Percentiles rank a stretch among this genome's conserved stretches.
These are phyloP conservation scores for Athrips mouffetella DNA, from an alignment of 2,888 invertebrate genomes.

Conservation along the genomic window DNA sequence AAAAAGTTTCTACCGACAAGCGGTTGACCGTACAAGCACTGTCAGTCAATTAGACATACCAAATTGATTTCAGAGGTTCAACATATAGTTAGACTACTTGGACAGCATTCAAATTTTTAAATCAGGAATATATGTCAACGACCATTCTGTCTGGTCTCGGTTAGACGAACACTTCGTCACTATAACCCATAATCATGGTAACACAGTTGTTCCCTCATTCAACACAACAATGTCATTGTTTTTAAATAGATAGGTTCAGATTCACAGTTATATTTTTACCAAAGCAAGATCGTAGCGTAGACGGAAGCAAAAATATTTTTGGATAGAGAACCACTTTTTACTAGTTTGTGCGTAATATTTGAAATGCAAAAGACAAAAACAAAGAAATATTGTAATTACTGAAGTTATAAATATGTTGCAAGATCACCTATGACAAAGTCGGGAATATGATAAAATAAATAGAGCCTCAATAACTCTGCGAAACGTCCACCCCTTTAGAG, in stretches of 20 bases:
- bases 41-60: too few species aligned
- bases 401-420: too few species aligned
- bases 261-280: not conserved
- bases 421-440: too few species aligned
- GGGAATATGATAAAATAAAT: too few species aligned
- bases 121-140: constrained; percentile 43
- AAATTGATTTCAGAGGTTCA: constrained; percentile 18
- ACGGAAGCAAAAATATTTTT: not conserved
- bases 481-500: too few species aligned
- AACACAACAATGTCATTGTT: constrained; percentile 7
- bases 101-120: constrained; percentile 36
- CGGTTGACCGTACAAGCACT: too few species aligned
- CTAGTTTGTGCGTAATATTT: too few species aligned
- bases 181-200: constrained; percentile 32
- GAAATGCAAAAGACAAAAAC: too few species aligned
- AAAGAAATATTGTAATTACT: too few species aligned
- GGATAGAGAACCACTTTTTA: too few species aligned
- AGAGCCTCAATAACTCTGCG: too few species aligned
- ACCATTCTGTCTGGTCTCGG: constrained; percentile 36
- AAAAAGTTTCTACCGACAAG: too few species aligned
- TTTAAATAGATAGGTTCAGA: not conserved
- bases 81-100: constrained; percentile 26
- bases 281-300: not conserved
- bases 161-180: constrained; percentile 24
- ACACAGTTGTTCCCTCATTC: constrained; percentile 6